Evolutionary conservation across 92 coral and sea anemone species (phyloP).

Genomic region (Zoanthus solanderi): DNA sequence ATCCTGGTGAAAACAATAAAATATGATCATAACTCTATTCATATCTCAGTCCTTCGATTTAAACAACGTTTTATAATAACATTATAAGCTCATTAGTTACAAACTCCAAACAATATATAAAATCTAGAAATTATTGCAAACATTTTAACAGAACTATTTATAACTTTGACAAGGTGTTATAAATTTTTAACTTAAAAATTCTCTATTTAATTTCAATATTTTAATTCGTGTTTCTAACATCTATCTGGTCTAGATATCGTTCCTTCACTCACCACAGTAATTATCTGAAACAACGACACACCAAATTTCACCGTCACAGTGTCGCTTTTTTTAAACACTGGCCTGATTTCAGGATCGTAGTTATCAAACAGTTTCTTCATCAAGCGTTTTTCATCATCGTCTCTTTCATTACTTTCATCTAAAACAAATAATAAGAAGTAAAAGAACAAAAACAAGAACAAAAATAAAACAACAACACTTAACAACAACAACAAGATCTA

Average conservation of each 20-base stretch:
- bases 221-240: no score
- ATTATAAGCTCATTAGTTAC: no score
- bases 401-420: not conserved
- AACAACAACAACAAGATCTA: no score
- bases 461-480: no score
- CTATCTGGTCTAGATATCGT: no score
- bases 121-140: no score
- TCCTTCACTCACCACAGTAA: conserved; percentile 20
- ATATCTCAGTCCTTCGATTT: not conserved
- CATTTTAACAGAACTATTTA: no score
- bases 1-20: conserved; percentile 47
- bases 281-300: conserved; percentile 36
- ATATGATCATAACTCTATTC: not conserved
- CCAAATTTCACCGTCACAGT: conserved; percentile 33
- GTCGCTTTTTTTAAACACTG: conserved; percentile 29
- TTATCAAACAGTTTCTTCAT: conserved; percentile 29
- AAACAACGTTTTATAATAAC: not conserved
- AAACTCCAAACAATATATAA: no score
- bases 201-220: no score
- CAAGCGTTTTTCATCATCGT: conserved; percentile 40
- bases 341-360: conserved; percentile 48
- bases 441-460: no score
- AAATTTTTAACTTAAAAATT: no score
- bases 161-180: no score
- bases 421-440: not conserved